Conservation (phyloP, 1,140 invertebrate genomes). For the Drosophila erecta region DNA sequence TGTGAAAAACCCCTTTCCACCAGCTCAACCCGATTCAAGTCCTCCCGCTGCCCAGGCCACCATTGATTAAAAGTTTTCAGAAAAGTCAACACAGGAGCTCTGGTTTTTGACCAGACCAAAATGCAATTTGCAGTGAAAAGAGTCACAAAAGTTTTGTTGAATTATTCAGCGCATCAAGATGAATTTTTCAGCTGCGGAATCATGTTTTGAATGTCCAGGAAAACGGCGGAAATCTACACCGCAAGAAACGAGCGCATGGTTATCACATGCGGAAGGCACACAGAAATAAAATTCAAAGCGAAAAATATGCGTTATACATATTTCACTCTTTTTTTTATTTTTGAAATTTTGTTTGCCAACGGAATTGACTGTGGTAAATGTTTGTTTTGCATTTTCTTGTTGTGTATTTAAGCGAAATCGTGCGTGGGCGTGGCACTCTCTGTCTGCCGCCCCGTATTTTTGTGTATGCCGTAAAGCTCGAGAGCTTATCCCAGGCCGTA, state of each 20-base stretch:
- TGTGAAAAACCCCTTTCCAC: slow-evolving; percentile 1
- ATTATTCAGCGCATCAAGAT: slow-evolving; percentile 45
- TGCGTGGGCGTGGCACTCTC: slow-evolving; percentile 31
- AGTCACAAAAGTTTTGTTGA: slow-evolving; percentile 52
- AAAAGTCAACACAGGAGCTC: slow-evolving; percentile 42
- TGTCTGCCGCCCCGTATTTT: slow-evolving; percentile 21
- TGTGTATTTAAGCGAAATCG: slow-evolving; percentile 15
- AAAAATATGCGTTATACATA: not conserved
- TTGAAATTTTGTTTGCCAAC: not conserved
- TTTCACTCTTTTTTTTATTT: not conserved
- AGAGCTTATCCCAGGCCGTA: slow-evolving; percentile 37
- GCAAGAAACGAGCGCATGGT: not conserved
- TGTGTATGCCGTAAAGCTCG: slow-evolving; percentile 42
- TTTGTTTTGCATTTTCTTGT: not conserved
- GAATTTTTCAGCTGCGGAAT: slow-evolving; percentile 23
- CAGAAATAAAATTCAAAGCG: not conserved
- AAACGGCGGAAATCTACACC: slow-evolving; percentile 3
- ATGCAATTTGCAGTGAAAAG: slow-evolving; percentile 72
- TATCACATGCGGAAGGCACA: too few relatives aligned
- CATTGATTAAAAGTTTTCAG: slow-evolving; percentile 52
- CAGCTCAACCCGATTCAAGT: not conserved
- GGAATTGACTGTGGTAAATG: not conserved
- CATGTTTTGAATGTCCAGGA: slow-evolving; percentile 14
- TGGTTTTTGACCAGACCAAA: slow-evolving; percentile 59
- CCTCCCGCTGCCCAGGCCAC: not conserved